Conservation (phyloP, 2,797 vertebrate species). For the Otolemur crassicaudatus region DNA sequence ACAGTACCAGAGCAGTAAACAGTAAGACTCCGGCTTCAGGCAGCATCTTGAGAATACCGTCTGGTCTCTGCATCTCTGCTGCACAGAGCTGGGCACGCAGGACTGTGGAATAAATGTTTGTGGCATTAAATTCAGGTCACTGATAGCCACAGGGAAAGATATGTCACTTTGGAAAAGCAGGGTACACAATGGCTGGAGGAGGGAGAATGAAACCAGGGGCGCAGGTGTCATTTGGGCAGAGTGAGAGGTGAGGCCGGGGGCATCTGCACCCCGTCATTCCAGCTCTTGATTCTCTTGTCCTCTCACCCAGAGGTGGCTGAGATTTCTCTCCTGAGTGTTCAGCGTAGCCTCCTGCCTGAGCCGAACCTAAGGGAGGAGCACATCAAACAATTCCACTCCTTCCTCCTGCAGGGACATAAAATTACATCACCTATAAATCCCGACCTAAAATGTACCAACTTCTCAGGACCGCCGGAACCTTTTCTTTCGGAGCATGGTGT, state of each 20-base stretch:
- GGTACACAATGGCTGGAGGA: background rate
- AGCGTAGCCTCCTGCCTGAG: background rate
- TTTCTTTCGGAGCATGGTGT: background rate
- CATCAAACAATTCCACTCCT: background rate
- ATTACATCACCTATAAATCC: conserved; percentile 10
- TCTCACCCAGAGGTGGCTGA: background rate
- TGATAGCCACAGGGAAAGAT: background rate
- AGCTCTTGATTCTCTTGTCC: background rate
- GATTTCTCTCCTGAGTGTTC: background rate
- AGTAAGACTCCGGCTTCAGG: background rate
- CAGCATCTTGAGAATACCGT: background rate
- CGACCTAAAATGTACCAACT: background rate
- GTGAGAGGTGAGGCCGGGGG: background rate
- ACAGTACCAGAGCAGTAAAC: background rate
- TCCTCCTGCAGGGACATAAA: background rate
- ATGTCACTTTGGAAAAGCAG: conserved; percentile 3
- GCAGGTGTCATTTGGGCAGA: background rate
- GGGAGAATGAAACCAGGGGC: background rate
- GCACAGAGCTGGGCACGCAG: background rate
- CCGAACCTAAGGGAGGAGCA: background rate
- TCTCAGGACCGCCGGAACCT: background rate
- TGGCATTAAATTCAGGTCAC: conserved; percentile 13
- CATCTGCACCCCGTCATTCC: background rate
- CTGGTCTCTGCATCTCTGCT: background rate
- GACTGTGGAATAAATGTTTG: background rate